Base-by-base conservation (phyloP, 2,888 invertebrate genomes). In the Ephialtes manifestator region DNA sequence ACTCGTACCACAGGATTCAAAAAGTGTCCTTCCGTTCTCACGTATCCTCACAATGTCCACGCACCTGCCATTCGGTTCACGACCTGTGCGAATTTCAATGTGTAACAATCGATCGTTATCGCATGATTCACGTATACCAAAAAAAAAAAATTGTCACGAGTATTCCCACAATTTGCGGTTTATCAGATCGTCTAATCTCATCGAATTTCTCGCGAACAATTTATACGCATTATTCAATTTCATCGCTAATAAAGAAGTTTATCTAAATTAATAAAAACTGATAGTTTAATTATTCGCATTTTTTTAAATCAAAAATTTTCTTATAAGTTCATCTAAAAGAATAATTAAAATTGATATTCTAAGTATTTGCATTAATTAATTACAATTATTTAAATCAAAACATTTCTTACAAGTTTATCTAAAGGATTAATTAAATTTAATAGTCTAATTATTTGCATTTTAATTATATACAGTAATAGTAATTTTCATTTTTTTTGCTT, bases 21-120 rank as follows among this genome's bases (percentile, higher is more conserved):
- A 92, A 68, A 94, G 87, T 8, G 93, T 94, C 58, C 87, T 89
- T 24, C 92, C 93, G 80, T 86, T 90, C 60, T 94, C 94, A 58
- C 93, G 89, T 72, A 93, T 90, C 78, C 93, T 90, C 43, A 93
- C 90, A 7, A 93, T 89, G 86, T 94, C 94, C 71, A 92, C 86
- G 86, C 94, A 94, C 80, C 90, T 93, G 80, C 94, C 94, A 76
- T 93, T 92, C 15, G 87, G 72, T 70, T 92, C 90, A 24, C 91
- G 91, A 79, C 89, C 94, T 94, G 68, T n/a, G 35, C 43, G 35
- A 63, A 81, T 65, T 39, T n/a, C 15, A 55, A 31, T 0, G 24
- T 43, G 3, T 31, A 58, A 24, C 28, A 58, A 58, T 28, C 13
- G 28, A 28, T 28, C 20, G 0, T 11, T 24, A 11, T 55, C 58